phyloP scores from a whole-genome alignment of 2,797 vertebrate genomes.

The Malacoraja senta region DNA sequence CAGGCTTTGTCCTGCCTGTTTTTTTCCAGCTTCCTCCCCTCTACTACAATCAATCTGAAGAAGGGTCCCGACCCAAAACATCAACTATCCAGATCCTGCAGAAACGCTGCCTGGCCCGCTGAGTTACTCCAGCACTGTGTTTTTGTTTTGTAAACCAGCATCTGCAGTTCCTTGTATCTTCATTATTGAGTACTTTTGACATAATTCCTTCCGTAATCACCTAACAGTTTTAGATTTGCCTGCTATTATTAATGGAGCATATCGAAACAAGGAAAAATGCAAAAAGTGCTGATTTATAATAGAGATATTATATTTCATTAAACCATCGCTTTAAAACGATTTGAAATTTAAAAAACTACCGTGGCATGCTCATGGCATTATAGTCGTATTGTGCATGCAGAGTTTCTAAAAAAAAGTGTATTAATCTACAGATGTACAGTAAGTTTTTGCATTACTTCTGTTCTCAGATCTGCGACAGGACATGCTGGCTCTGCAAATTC shows the following conservation, averaged over 20 bases:
- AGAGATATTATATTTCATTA: background rate
- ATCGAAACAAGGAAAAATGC: background rate
- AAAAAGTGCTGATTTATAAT: background rate
- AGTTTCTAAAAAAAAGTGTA: background rate
- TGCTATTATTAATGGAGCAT: background rate
- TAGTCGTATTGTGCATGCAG: background rate
- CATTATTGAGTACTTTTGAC: background rate
- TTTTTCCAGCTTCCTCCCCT: too few relatives aligned
- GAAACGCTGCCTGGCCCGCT: too few relatives aligned
- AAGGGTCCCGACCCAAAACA: too few relatives aligned
- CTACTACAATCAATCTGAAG: too few relatives aligned
- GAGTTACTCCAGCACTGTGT: too few relatives aligned
- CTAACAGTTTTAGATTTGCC: background rate
- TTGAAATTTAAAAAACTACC: background rate
- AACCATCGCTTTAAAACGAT: background rate
- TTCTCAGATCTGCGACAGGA: conserved; percentile 83
- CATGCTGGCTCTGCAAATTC: conserved; percentile 90
- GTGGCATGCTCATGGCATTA: background rate
- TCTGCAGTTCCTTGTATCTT: too few relatives aligned
- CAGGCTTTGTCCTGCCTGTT: too few relatives aligned
- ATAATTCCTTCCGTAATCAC: background rate
- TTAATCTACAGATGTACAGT: background rate
- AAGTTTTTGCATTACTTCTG: background rate
- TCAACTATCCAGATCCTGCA: too few relatives aligned
- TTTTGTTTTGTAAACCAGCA: too few relatives aligned